Evolutionary conservation across 1,140 invertebrate species (phyloP), one percentile per base, ranked within the genome.

Genomic region (Drosophila albomicans): DNA sequence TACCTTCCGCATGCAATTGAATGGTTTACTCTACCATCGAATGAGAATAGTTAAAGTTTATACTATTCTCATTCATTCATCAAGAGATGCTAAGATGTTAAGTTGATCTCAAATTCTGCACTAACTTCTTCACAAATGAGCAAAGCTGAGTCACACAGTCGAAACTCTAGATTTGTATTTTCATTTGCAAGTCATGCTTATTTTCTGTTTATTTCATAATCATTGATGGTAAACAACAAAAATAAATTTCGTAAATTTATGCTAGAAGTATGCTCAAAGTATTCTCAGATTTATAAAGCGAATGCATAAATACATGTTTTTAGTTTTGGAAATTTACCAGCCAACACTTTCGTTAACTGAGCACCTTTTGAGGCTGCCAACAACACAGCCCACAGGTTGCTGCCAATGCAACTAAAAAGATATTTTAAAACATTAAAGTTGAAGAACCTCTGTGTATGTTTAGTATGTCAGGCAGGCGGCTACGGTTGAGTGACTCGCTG

Each of bases 401-500:
- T 32, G 11, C 4, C n/a, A 49, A 2, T 32, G 28, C 11, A 35
- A 46, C 58, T 10, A n/a, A 46, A 15, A 59, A 46, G 25, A 48
- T 49, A 10, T 25, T 3, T 25, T 28, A 35, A 20, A 51, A 6
- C 46, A 38, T 15, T 15, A 15, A 15, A 38, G 46, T 63, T 63
- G 13, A 43, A 43, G 41, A 43, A 43, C 41, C 41, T n/a, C n/a
- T n/a, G 41, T 43, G 41, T n/a, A n/a, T 43, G n/a, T 66, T 77
- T 28, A 74, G 64, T 78, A 49, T 78, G 79, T 70, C 75, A 52
- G 7, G 35, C 35, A 8, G 32, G 58, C 30, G 15, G 35, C 32
- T 63, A 20, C 30, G 32, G 16, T 63, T 16, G 48, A 63, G 61
- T 52, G 61, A 35, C 5, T 45, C 1, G 2, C 20, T 4, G 3